These are phyloP conservation scores for Guaruba guarouba DNA, from an alignment of 2,113 vertebrate species.

Conservation along the genomic window DNA sequence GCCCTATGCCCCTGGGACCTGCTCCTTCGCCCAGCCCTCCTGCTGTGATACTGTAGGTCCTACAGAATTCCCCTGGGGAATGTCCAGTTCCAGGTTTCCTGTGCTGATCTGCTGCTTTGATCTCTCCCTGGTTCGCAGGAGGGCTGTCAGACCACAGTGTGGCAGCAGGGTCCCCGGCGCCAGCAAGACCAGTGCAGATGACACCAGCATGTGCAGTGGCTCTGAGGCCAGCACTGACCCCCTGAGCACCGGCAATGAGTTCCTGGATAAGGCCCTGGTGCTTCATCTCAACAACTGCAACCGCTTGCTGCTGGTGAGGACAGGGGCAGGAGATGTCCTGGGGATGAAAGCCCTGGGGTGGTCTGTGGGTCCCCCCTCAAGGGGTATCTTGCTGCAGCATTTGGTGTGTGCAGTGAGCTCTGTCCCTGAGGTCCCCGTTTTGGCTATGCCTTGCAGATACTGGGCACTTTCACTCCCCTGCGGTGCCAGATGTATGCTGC, in stretches of 20 bases:
- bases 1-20: background rate
- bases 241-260: slow-evolving; percentile 82
- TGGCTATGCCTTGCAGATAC: slow-evolving; percentile 73
- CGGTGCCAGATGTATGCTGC: slow-evolving; percentile 91
- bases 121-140: slow-evolving; percentile 51
- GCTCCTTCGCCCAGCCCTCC: background rate
- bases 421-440: background rate
- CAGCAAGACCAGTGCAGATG: background rate
- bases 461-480: slow-evolving; percentile 92
- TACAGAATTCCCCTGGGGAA: background rate
- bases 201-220: background rate
- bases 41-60: background rate
- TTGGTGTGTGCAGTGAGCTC: background rate
- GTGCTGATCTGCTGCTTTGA: background rate
- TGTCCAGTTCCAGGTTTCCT: background rate
- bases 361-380: background rate
- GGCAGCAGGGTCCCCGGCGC: background rate
- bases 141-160: slow-evolving; percentile 13
- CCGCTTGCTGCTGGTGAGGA: slow-evolving; percentile 86
- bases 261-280: slow-evolving; percentile 84
- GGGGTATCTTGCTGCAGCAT: accelerated
- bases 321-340: background rate
- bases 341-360: background rate
- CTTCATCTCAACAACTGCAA: slow-evolving; percentile 88
- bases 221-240: slow-evolving; percentile 74